Evolutionary conservation across 92 coral and sea anemone genomes (phyloP).

Genomic region (Epizoanthus scotinus): DNA sequence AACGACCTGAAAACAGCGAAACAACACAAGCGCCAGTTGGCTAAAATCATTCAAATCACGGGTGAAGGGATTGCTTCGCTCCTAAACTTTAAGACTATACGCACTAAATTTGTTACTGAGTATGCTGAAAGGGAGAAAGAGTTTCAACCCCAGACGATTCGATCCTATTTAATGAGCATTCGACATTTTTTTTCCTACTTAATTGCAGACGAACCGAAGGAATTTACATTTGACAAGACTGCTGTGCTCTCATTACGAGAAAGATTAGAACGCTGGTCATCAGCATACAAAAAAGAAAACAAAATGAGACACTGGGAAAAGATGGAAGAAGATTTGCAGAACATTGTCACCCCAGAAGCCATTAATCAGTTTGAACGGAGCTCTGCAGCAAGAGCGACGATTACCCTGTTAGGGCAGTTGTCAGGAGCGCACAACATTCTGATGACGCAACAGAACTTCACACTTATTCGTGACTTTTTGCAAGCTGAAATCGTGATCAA

Average conservation of each 20-base stretch:
- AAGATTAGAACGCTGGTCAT: slow-evolving; percentile 28
- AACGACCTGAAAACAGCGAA: slow-evolving; percentile 17
- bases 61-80: background rate
- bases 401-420: slow-evolving; percentile 9
- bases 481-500: slow-evolving; percentile 6
- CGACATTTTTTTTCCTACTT: slow-evolving; percentile 25
- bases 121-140: background rate
- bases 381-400: slow-evolving; percentile 8
- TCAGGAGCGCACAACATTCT: slow-evolving; percentile 16
- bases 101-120: background rate
- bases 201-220: slow-evolving; percentile 26
- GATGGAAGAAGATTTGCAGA: slow-evolving; percentile 12
- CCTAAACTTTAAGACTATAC: slow-evolving; percentile 13
- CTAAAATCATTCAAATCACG: background rate
- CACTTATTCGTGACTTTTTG: slow-evolving; percentile 28
- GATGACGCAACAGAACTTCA: slow-evolving; percentile 13
- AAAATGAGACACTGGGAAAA: slow-evolving; percentile 24
- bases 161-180: slow-evolving; percentile 40
- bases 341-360: background rate
- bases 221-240: background rate
- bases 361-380: slow-evolving; percentile 6
- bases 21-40: slow-evolving; percentile 24
- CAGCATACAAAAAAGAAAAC: slow-evolving; percentile 23
- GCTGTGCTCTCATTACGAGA: slow-evolving; percentile 16
- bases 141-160: slow-evolving; percentile 25